phyloP scores from a whole-genome alignment of 1,140 invertebrate species.

The Drepana arcuata region DNA sequence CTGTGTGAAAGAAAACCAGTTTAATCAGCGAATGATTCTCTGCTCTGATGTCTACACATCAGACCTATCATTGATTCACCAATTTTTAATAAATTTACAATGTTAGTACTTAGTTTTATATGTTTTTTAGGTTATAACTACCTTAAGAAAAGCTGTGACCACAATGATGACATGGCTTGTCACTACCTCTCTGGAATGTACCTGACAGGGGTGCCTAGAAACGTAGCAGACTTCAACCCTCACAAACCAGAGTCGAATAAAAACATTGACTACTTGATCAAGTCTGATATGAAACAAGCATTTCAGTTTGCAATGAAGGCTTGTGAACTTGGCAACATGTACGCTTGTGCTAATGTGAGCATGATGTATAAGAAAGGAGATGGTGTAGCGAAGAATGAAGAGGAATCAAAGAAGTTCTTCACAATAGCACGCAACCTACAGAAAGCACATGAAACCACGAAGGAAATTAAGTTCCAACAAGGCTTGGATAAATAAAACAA shows the following conservation, averaged over 20 bases:
- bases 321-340: conserved; percentile 86
- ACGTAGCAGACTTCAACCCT: conserved; percentile 44
- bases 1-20: no score
- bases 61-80: no score
- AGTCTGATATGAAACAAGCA: conserved; percentile 82
- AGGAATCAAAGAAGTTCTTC: conserved; percentile 81
- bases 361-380: conserved; percentile 85
- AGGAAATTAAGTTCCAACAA: conserved; percentile 78
- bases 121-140: conserved; percentile 73
- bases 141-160: conserved; percentile 80
- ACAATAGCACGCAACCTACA: conserved; percentile 79
- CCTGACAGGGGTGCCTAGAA: conserved; percentile 77
- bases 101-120: conserved; percentile 1
- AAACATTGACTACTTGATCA: conserved; percentile 72
- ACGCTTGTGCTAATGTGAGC: conserved; percentile 89
- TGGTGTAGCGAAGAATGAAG: conserved; percentile 80
- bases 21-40: no score
- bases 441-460: conserved; percentile 75
- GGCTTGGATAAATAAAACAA: conserved; percentile 68
- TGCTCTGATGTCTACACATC: no score
- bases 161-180: conserved; percentile 82
- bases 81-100: no score
- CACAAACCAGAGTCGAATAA: conserved; percentile 53
- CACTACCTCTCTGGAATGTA: conserved; percentile 86
- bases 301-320: conserved; percentile 82